Base-by-base conservation (phyloP, 2,113 vertebrate genomes). In the Chionis minor region DNA sequence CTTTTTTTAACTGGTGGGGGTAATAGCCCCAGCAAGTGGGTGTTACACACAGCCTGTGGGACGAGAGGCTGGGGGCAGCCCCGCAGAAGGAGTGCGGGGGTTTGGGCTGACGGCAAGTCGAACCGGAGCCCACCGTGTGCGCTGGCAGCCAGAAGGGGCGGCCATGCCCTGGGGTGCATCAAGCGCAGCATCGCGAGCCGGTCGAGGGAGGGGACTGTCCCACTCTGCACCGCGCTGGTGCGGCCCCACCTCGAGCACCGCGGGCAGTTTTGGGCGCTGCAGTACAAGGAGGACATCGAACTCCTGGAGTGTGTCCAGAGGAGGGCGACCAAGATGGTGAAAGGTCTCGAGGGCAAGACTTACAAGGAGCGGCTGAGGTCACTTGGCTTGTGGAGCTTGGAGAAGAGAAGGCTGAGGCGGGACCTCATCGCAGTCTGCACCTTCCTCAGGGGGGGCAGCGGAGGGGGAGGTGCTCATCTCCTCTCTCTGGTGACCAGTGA, bases 71-170 rank as follows among this genome's bases (percentile, higher is more conserved):
- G 74, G 61, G 51, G 56, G 61, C 67, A 73, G 47, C 54, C 32
- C 73, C 0, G 0, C 0, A 0, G 54, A 32, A 24, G 32, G 40
- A 27, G 19, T 6, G 14, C 18, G 2, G 54, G 15, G n/a, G 18
- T 9, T 4, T 32, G 72, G n/a, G 45, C 5, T 30, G 30, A 5
- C 49, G 61, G 54, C 49, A 27, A 20, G 13, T 21, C 44, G 27
- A 52, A 9, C 6, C 21, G 15, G 45, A 49, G 59, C 10, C 72
- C 27, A 3, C 30, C 7, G 17, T 1, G 26, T 28, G 44, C 52
- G 27, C 65, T 27, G 26, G 65, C 22, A 58, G 73, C 66, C 58
- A 13, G 8, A 62, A 32, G 81, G 42, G n/a, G 28, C 40, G 11
- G 21, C 35, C 2, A 1, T 58, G 72, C 7, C 65, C 56, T 38